Evolutionary conservation across 2,797 vertebrate genomes (phyloP).

Genomic region (Amphiprion clarkii): DNA sequence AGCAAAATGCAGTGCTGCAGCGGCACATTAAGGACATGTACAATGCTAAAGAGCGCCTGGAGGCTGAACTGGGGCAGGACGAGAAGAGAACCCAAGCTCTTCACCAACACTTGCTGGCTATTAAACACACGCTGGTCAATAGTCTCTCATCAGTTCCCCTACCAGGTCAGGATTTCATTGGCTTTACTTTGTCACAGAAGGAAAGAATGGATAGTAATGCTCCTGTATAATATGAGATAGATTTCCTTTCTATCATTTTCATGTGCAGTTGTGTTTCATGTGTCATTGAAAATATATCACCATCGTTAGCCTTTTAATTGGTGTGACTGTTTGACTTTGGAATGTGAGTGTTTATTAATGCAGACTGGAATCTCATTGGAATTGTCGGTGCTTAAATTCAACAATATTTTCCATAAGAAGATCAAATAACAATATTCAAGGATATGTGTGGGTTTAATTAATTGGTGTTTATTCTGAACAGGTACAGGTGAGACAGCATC

Average conservation of each 20-base stretch:
- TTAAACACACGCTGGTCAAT: constrained; percentile 93
- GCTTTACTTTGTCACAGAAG: constrained; percentile 2
- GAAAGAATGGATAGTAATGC: neutral
- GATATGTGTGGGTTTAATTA: neutral
- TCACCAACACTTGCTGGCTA: constrained; percentile 92
- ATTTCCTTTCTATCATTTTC: neutral
- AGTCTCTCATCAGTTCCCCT: constrained; percentile 94
- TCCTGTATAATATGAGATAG: neutral
- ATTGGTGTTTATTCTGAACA: constrained; percentile 57
- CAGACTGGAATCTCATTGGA: neutral
- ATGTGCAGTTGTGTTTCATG: neutral
- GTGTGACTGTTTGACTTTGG: neutral
- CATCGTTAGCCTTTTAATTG: neutral
- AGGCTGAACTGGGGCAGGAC: constrained; percentile 94
- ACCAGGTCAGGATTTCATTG: constrained; percentile 84
- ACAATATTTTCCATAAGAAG: neutral
- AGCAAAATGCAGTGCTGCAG: constrained; percentile 96
- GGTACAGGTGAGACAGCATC: constrained; percentile 95
- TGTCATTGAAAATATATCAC: neutral
- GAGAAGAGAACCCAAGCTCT: constrained; percentile 93
- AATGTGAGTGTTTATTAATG: neutral
- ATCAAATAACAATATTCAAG: neutral
- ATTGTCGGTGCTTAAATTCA: neutral
- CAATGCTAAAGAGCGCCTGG: constrained; percentile 95
- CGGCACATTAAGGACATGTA: constrained; percentile 97